Evolutionary conservation across 2,888 invertebrate genomes (phyloP), one percentile per base, ranked within the genome.

Genomic region (Spodoptera exigua): DNA sequence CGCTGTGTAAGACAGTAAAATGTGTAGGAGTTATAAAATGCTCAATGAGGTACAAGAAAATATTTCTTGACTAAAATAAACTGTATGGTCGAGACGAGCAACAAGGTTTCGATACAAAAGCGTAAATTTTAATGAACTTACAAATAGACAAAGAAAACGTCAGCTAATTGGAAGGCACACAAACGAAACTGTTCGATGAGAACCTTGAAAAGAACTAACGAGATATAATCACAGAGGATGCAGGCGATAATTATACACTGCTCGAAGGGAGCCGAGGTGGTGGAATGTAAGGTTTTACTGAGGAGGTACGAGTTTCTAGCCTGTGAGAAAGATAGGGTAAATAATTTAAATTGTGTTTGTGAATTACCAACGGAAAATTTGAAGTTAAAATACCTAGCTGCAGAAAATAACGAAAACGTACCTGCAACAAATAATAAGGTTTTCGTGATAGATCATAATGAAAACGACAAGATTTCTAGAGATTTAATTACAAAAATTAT

Each of bases 181-280:
- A 70, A 64, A 69, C 52, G 56, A 46, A 62, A 67, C 61, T 18
- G 47, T 54, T 57, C 62, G 45, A 39, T 66, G 67, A 49, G 66
- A 71, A 59, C 68, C 70, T 78, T 72, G 70, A 79, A 73, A 69
- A 61, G 70, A 68, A 61, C 72, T 81, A 82, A 82, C 80, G 75
- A 81, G 70, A 54, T 62, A 53, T 78, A 79, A 80, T 82, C 67
- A 80, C 53, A 74, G 61, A 58, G 66, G 35, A 57, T 66, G 62
- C 64, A 60, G 40, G 45, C 45, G 68, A 39, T 76, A 78, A 76
- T 82, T 76, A 71, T 63, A 73, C 41, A 43, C 7, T 11, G 47
- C 49, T 51, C 40, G 47, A 49, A 62, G 52, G 55, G 53, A 61
- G 59, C 48, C 21, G 21, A 58, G 46, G 32, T 46, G 45, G 48